phyloP scores from a whole-genome alignment of 2,888 invertebrate species.

The Aphodius sticticus region DNA sequence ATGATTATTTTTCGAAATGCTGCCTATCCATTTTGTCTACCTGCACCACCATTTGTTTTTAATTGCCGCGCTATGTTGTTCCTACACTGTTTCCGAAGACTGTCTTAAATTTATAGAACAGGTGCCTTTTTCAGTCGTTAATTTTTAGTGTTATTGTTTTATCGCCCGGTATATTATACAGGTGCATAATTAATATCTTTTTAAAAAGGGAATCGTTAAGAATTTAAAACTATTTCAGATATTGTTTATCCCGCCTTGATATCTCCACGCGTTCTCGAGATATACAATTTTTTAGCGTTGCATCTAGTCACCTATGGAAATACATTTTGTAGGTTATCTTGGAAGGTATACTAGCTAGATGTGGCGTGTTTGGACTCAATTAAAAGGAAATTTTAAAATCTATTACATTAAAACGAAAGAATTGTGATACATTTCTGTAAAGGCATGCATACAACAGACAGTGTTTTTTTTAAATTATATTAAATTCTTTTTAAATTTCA shows the following conservation, averaged over 20 bases:
- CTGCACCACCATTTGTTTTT: background rate
- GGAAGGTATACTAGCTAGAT: no score
- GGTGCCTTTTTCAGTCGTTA: background rate
- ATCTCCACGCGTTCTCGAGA: background rate
- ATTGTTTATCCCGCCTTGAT: background rate
- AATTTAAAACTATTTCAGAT: background rate
- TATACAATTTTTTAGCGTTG: background rate
- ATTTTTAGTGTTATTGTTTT: background rate
- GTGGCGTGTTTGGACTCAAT: no score
- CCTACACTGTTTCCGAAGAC: background rate
- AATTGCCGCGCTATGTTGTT: background rate
- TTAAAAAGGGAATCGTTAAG: background rate
- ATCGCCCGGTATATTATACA: background rate
- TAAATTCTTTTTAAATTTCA: no score
- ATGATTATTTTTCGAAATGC: conserved; percentile 4
- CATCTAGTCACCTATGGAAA: background rate
- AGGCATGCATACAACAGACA: no score
- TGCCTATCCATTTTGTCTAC: conserved; percentile 4
- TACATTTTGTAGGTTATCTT: background rate
- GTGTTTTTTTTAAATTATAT: no score
- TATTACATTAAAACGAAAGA: no score
- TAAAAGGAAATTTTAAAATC: no score
- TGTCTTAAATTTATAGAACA: background rate
- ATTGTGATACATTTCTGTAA: no score
- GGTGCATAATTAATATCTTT: background rate